Conservation (phyloP, 2,888 invertebrate genomes). For the Pandemis cinnamomeana region DNA sequence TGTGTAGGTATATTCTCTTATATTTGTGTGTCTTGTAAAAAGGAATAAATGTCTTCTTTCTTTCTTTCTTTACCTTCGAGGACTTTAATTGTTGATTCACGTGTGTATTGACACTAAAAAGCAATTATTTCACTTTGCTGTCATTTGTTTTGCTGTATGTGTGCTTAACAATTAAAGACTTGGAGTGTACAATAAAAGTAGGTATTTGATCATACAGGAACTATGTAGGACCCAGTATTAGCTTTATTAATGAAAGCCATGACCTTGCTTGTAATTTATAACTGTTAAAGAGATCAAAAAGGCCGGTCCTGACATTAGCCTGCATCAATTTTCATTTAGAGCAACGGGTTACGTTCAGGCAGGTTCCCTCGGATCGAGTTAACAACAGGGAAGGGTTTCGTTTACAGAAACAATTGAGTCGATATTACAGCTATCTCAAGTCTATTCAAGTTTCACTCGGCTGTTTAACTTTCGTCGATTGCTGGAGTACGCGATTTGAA, state of each 20-base stretch:
- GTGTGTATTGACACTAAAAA: too few relatives aligned
- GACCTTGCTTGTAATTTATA: slow-evolving; percentile 29
- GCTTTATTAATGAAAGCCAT: neutral
- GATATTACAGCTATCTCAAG: slow-evolving; percentile 7
- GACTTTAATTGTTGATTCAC: too few relatives aligned
- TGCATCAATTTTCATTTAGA: slow-evolving; percentile 37
- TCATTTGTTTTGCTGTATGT: too few relatives aligned
- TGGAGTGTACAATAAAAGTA: too few relatives aligned
- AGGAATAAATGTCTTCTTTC: too few relatives aligned
- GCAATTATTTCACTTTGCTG: too few relatives aligned
- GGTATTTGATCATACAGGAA: neutral
- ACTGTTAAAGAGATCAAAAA: slow-evolving; percentile 25
- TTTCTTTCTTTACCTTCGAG: too few relatives aligned
- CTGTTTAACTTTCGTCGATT: neutral
- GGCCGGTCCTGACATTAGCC: slow-evolving; percentile 24
- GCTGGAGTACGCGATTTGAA: neutral
- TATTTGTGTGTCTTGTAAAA: too few relatives aligned
- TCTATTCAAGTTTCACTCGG: slow-evolving; percentile 1
- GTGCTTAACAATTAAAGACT: too few relatives aligned
- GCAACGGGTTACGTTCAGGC: slow-evolving; percentile 17
- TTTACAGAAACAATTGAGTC: slow-evolving; percentile 15
- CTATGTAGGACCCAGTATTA: neutral
- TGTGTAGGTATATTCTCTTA: too few relatives aligned
- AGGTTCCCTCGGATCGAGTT: slow-evolving; percentile 18
- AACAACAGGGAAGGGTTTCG: slow-evolving; percentile 1